Evolutionary conservation across 2,113 vertebrate species (phyloP), one percentile per base, ranked within the genome.

Genomic region (Ramphastos sulfuratus): DNA sequence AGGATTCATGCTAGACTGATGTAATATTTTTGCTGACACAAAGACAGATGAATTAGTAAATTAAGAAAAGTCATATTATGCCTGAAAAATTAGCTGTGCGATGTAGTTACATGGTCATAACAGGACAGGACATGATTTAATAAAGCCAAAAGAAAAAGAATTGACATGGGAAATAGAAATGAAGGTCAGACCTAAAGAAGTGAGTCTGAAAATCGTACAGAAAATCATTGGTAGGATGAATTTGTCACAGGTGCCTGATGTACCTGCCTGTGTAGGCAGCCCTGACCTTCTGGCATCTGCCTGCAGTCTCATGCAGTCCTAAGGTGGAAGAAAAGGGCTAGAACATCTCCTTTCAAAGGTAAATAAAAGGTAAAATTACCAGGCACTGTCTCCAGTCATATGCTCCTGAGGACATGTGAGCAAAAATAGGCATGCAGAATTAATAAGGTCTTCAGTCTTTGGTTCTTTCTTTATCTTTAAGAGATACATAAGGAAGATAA

Each of bases 231-330:
- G 2, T 16, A 23, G 24, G 8, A 5, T 61, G 75, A 50, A 33
- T 80, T 73, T 66, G 13, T 54, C 59, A 37, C 39, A 59, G 66
- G n/a, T 55, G 24, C 28, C 39, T 61, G 55, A 55, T 72, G 21
- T 18, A 11, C 6, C 63, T 46, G n/a, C 10, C 35, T n/a, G 18
- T 27, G 46, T 54, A 64, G 55, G 46, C 35, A 90, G 20, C 20
- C 20, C 69, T 63, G 75, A 77, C 52, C 27, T 91, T 59, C 48
- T 46, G 50, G 6, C 18, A 65, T 12, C 46, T 35, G 3, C 15
- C 28, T 27, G 46, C 7, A 72, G 20, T 10, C n/a, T 78, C 39
- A 42, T 1, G 3, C 17, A 0, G 0, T n/a, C 10, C 31, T 37
- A 28, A n/a, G n/a, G 31, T 8, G 15, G 14, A 65, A 65, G 1